Evolutionary conservation across 2,888 invertebrate genomes (phyloP).

Genomic region (Eledona agricola): DNA sequence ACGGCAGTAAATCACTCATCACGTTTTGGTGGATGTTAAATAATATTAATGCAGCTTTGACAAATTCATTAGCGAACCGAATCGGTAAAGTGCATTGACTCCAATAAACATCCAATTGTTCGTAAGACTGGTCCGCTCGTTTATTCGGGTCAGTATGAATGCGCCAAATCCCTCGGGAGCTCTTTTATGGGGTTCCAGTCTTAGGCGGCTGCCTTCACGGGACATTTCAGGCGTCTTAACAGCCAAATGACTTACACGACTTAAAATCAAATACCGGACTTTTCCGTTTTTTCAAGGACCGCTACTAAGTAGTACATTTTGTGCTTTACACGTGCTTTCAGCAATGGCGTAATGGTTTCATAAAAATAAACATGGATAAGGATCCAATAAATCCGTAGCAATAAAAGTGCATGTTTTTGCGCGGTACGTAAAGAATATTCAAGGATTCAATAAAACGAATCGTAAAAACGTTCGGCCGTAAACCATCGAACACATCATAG

Average conservation of each 20-base stretch:
- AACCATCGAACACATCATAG: conserved; percentile 36
- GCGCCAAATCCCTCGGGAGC: conserved; percentile 41
- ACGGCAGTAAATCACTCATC: conserved; percentile 16
- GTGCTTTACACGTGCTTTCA: conserved; percentile 26
- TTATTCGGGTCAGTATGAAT: conserved; percentile 42
- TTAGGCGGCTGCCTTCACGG: conserved; percentile 42
- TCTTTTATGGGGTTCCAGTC: conserved; percentile 42
- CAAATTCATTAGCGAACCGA: no score
- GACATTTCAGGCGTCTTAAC: conserved; percentile 43
- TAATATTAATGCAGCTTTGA: no score
- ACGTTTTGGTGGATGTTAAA: conserved; percentile 29
- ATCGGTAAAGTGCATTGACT: conserved; percentile 40
- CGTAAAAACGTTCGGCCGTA: conserved; percentile 37
- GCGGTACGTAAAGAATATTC: conserved; percentile 32
- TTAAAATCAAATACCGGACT: no score
- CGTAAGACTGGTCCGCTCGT: conserved; percentile 41
- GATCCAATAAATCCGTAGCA: conserved; percentile 23
- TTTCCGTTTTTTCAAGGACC: conserved; percentile 3
- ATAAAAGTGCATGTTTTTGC: conserved; percentile 30
- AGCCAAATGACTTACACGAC: conserved; percentile 32
- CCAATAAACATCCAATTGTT: conserved; percentile 43
- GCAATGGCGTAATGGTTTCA: conserved; percentile 19
- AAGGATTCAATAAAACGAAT: conserved; percentile 40
- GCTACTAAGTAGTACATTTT: conserved; percentile 32
- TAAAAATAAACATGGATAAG: conserved; percentile 35